These are phyloP conservation scores for Gopherus evgoodei DNA, from an alignment of 2,113 vertebrate genomes.

Conservation along the genomic window DNA sequence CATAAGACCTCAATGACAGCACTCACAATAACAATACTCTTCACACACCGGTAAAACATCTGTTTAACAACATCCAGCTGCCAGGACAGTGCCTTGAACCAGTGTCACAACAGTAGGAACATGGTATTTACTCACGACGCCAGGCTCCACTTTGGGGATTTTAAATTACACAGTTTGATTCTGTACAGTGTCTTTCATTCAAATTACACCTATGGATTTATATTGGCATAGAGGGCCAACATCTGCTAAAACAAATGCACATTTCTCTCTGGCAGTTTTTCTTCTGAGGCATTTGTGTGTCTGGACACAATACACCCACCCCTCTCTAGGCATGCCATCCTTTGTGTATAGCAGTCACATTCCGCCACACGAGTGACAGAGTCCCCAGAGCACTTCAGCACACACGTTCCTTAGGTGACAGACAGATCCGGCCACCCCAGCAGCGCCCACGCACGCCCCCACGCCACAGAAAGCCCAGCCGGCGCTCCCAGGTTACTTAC, in stretches of 20 bases:
- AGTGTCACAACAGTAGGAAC: background rate
- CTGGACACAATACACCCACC: background rate
- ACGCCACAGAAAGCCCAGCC: background rate
- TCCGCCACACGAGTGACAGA: background rate
- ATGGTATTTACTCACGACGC: background rate
- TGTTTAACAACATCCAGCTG: background rate
- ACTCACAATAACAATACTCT: background rate
- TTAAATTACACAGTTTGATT: background rate
- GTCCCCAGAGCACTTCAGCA: background rate
- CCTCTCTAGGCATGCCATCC: background rate
- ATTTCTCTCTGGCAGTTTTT: background rate
- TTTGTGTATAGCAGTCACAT: background rate
- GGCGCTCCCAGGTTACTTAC: conserved; percentile 82
- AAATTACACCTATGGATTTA: background rate
- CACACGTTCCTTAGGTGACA: no score
- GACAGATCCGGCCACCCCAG: background rate
- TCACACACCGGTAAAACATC: background rate
- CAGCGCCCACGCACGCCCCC: background rate
- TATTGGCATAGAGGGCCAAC: background rate
- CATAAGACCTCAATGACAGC: background rate
- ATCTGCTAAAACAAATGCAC: background rate
- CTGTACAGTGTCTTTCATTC: background rate
- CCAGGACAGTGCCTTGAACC: background rate
- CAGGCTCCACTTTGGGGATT: background rate
- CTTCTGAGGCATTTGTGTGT: background rate